phyloP scores from a whole-genome alignment of 2,888 invertebrate species.

The Drosophila robusta region DNA sequence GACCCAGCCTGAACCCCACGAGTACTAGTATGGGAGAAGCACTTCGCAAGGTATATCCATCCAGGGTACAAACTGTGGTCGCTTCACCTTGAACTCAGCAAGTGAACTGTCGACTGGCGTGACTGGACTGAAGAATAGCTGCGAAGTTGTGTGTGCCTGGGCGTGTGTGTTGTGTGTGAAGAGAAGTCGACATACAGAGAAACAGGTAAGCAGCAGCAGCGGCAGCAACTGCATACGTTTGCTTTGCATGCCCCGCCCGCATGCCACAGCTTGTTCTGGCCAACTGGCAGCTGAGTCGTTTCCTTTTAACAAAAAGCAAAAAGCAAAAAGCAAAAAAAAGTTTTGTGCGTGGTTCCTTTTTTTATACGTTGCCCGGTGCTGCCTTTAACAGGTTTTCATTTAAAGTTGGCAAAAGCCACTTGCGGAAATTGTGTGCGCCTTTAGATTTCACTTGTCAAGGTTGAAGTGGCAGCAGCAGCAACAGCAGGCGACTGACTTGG shows the following conservation, averaged over 20 bases:
- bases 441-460: slow-evolving; percentile 78
- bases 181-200: slow-evolving; percentile 8
- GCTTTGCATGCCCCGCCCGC: slow-evolving; percentile 14
- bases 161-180: background rate
- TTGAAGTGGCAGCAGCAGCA: slow-evolving; percentile 44
- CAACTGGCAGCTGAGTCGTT: slow-evolving; percentile 52
- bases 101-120: slow-evolving; percentile 61
- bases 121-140: slow-evolving; percentile 41
- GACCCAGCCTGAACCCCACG: slow-evolving; percentile 5
- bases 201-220: slow-evolving; percentile 38
- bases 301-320: slow-evolving; percentile 36
- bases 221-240: slow-evolving; percentile 31
- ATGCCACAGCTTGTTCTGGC: slow-evolving; percentile 16
- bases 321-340: too few species aligned
- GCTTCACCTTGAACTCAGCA: slow-evolving; percentile 79
- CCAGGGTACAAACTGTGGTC: slow-evolving; percentile 41
- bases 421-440: slow-evolving; percentile 77
- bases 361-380: slow-evolving; percentile 27
- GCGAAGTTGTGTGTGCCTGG: slow-evolving; percentile 6
- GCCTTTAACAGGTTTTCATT: slow-evolving; percentile 75
- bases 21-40: slow-evolving; percentile 14
- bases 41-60: slow-evolving; percentile 13
- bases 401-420: slow-evolving; percentile 78
- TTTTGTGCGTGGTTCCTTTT: slow-evolving; percentile 70
- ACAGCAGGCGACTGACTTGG: slow-evolving; percentile 13